Base-by-base conservation (phyloP, 2,113 vertebrate genomes). In the Butastur rufipennis region DNA sequence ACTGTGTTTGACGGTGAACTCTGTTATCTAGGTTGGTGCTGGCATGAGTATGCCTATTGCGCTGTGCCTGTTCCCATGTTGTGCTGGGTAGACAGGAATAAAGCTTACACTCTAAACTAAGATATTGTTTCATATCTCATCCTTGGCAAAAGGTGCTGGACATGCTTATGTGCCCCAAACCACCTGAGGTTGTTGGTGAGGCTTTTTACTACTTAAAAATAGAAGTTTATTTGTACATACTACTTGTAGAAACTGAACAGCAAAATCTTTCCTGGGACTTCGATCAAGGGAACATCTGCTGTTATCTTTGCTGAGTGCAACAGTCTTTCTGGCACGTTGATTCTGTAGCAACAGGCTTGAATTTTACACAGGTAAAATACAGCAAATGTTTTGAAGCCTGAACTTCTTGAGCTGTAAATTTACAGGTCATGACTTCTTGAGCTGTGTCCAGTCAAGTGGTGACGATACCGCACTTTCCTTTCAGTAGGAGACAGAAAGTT, bases 11-110 rank as follows among this genome's bases (percentile, higher is more conserved):
- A 7, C 21, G 31, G 40, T 34, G 11, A 21, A 5, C 11, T 21
- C 42, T 25, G 14, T 15, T 14, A 3, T 2, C 48, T 7, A 1
- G 31, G 7, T 22, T 42, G 53, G 10, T 17, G 78, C 40, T 50
- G 56, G 3, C 27, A 11, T 1, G 19, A 17, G 10, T 2, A 0
- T 53, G 45, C 38, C 73, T 62, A 2, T n/a, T 63, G 75, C 23
- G 0, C 48, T 29, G 4, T 47, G 31, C n/a, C 42, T 4, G 0
- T 50, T 7, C 31, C 13, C 22, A 3, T 7, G 22, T 4, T 48
- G 14, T 29, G 38, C 34, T 68, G 65, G 50, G 11, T 12, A 13
- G 18, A 4, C 1, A 4, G 61, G 26, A 50, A 20, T 38, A 18
- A 47, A 72, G 32, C 48, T 82, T 80, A 17, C 17, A 5, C 20